Evolutionary conservation across 1,140 invertebrate species (phyloP), one percentile per base, ranked within the genome.

Genomic region (Trichonephila inaurata): DNA sequence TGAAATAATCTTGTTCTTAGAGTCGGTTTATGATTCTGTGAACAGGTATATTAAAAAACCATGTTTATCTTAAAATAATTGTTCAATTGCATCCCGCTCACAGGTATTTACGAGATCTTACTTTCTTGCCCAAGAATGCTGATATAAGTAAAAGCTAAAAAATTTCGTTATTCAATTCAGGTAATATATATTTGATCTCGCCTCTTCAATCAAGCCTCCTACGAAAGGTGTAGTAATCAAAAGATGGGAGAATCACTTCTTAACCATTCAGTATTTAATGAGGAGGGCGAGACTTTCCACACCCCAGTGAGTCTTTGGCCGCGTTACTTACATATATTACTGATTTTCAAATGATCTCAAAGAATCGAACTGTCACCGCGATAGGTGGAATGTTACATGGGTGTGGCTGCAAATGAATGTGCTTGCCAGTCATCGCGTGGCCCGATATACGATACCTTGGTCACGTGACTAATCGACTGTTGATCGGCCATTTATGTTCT

Each of bases 381-480:
- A 85, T 18, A 24, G n/a, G 58, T 85, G 82, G 72, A 77, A 77
- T 77, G 72, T 40, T 60, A 12, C 16, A 58, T 24, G 58, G 82
- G 82, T 60, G 82, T 85, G 82, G 82, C n/a, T n/a, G 40, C 44
- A 85, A 85, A 85, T 85, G 82, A 85, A 85, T 24, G 82, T 24
- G 72, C 33, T 77, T 77, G 72, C 72, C 72, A 77, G 72, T 77
- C 72, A 77, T 33, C 44, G 51, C 51, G 82, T 83, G 82, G 82
- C 51, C 82, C 40, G 72, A 77, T 77, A 77, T 40, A n/a, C 44
- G 82, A 83, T 83, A 83, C 82, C 82, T 77, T 10, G 19, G 82
- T 83, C 82, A 83, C 82, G 82, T 83, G 82, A 83, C 82, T 83
- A 83, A 83, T 83, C 82, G 82, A 83, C 82, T 83, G 82, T 83